Conservation (phyloP, 2,113 vertebrate genomes). For the Thalassarche chlororhynchos region DNA sequence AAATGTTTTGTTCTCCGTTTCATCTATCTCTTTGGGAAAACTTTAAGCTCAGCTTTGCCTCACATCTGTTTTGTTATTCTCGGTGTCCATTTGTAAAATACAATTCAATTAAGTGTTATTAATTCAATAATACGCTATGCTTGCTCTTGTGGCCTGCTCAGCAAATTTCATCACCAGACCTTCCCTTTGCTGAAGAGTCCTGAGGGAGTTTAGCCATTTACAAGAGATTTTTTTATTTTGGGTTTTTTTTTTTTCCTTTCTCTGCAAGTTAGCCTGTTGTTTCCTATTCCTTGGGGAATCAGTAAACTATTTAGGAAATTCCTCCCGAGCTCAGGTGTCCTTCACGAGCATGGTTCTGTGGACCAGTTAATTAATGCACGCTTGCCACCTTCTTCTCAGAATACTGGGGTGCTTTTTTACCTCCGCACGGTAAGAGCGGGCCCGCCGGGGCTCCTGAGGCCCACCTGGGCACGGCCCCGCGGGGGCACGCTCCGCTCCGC, state of each 20-base stretch:
- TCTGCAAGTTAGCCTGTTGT: no score
- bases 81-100: background rate
- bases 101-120: background rate
- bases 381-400: no score
- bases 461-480: rapidly evolving
- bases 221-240: no score
- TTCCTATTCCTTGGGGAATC: background rate
- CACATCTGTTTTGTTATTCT: background rate
- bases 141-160: background rate
- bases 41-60: background rate
- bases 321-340: background rate
- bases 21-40: background rate
- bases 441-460: rapidly evolving
- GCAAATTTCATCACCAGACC: background rate
- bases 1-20: slow-evolving; percentile 17
- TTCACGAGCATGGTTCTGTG: rapidly evolving
- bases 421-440: rapidly evolving
- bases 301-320: rapidly evolving
- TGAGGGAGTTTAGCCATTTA: background rate
- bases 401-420: no score
- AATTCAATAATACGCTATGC: background rate
- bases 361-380: background rate
- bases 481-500: no score
- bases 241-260: background rate
- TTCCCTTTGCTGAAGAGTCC: background rate